Percentiles rank a stretch among this genome's conserved stretches.
These are phyloP conservation scores for Tiaroga cobitis DNA, from an alignment of 2,797 vertebrate species.

Conservation along the genomic window DNA sequence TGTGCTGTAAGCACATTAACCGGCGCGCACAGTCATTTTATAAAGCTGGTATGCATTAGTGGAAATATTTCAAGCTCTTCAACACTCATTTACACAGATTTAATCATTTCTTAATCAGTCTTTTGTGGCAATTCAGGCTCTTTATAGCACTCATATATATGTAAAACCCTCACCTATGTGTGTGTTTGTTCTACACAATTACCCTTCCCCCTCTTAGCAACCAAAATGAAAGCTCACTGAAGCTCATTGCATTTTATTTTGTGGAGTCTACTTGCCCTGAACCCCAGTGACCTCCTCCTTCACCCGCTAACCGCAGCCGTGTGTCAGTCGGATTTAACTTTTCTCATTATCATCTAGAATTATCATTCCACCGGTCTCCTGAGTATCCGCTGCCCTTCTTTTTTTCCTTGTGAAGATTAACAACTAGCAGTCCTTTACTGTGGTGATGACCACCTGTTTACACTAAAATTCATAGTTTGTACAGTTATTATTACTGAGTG, in stretches of 20 bases:
- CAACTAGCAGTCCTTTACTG: not conserved
- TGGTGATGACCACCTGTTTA: not conserved
- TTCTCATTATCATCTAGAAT: constrained; percentile 34
- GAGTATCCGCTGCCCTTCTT: not conserved
- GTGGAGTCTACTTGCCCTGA: constrained; percentile 11
- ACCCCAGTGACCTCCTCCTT: constrained; percentile 4
- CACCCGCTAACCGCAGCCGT: constrained; percentile 9
- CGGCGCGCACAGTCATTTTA: constrained; percentile 11
- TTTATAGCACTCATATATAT: not conserved
- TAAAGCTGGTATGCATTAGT: constrained; percentile 12
- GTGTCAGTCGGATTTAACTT: constrained; percentile 30
- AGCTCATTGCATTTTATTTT: constrained; percentile 10
- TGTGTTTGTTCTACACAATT: constrained; percentile 27
- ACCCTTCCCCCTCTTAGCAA: constrained; percentile 22
- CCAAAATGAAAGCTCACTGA: constrained; percentile 26
- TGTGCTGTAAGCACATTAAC: constrained; percentile 42
- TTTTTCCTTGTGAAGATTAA: not conserved
- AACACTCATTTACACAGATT: constrained; percentile 39
- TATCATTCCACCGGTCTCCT: not conserved
- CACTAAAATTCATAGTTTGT: not conserved
- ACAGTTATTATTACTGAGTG: not conserved
- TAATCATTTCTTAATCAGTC: constrained; percentile 51
- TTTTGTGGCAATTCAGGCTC: not conserved
- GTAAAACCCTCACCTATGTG: constrained; percentile 20
- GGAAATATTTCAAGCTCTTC: constrained; percentile 38